Base-by-base conservation (phyloP, 2,888 invertebrate species). In the Miltochrista miniata region DNA sequence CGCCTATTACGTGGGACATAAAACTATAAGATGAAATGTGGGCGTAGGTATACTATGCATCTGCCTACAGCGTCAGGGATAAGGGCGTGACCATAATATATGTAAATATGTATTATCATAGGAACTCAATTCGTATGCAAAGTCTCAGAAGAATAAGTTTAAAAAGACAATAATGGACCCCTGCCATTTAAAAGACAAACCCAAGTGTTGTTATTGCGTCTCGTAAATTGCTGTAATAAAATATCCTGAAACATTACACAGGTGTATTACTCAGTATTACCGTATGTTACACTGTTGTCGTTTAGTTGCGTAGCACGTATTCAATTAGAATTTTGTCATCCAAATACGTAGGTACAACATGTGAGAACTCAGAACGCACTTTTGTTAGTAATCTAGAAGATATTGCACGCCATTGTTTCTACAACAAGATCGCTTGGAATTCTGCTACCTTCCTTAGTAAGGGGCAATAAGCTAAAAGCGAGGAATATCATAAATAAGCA, bases 281-380 rank as follows among this genome's bases (percentile, higher is more conserved):
- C 37, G 41, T 48, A 48, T 48, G 36, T 48, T 41, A 48, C 30
- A 13, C 13, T 11, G 11, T 36, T 30, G 18, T 33, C 35, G 29
- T 48, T 48, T 15, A 34, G 18, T 54, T 38, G 43, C 58, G 31
- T 36, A 43, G 35, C 63, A 65, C 63, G 63, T 63, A 49, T 64
- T 62, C 66, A 62, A 64, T 64, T 64, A 66, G 58, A 65, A 61
- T 66, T 34, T 56, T 62, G 63, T 62, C 55, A 65, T 48, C 10
- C 48, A 56, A 60, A 63, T 44, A 57, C 45, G 51, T 37, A 7
- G 30, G n/a, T 24, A 48, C 45, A 31, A 38, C 45, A 31, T 38
- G 30, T 36, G 15, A 9, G 31, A 38, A 45, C 45, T 45, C 36
- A 45, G 36, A 30, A 15, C 30, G 18, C 24, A 9, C 36, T 36